A percentile compares a stretch with the other conserved stretches of the same genome.
These are phyloP conservation scores for Ptilodon capucinus DNA, from an alignment of 2,888 invertebrate genomes.

Conservation along the genomic window DNA sequence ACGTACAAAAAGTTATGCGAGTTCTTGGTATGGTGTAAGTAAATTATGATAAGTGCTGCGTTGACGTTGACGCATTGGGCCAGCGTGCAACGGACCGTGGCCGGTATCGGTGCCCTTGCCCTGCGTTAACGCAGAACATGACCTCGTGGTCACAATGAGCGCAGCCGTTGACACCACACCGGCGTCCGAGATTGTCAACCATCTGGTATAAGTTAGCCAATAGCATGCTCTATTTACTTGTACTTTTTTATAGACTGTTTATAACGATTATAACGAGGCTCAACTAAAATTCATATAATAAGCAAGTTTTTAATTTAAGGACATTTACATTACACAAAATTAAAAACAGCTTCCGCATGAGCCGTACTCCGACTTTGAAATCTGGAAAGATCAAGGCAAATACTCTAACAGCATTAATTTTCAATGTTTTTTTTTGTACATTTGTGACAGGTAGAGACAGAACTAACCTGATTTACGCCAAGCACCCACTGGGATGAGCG, in stretches of 20 bases:
- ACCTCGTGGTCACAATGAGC: slow-evolving; percentile 39
- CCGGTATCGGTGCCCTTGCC: slow-evolving; percentile 54
- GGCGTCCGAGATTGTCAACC: slow-evolving; percentile 25
- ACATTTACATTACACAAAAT: too few relatives aligned
- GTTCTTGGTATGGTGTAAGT: slow-evolving; percentile 9
- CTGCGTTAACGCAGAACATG: slow-evolving; percentile 37
- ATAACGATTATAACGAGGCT: too few relatives aligned
- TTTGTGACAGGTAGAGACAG: too few relatives aligned
- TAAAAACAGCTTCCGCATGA: too few relatives aligned
- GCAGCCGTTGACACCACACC: slow-evolving; percentile 34
- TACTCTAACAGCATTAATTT: too few relatives aligned
- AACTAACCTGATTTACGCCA: background rate
- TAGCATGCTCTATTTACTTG: background rate
- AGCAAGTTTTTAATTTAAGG: too few relatives aligned
- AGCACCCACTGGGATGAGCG: too few relatives aligned
- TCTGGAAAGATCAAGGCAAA: too few relatives aligned
- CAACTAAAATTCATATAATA: too few relatives aligned
- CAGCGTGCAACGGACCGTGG: slow-evolving; percentile 32
- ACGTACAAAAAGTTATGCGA: slow-evolving; percentile 14
- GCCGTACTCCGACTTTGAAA: too few relatives aligned
- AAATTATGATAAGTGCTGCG: slow-evolving; percentile 16
- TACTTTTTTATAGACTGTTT: background rate
- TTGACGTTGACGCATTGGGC: slow-evolving; percentile 30
- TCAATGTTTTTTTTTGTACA: too few relatives aligned
- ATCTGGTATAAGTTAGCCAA: slow-evolving; percentile 13